These are phyloP conservation scores for Neotoma lepida DNA, from an alignment of 2,113 vertebrate genomes.

Conservation along the genomic window DNA sequence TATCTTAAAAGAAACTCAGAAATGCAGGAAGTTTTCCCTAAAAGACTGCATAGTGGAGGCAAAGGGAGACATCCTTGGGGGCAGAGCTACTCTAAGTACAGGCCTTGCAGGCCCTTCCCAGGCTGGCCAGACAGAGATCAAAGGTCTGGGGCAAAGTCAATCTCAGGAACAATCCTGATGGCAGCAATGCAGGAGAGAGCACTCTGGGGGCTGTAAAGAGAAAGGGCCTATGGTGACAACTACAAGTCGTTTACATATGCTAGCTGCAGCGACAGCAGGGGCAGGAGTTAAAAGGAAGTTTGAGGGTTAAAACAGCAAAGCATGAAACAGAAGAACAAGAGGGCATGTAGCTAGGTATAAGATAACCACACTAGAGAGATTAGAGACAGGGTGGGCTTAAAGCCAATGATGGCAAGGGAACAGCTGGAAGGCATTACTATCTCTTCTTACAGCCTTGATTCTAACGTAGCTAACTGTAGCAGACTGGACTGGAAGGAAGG, in stretches of 20 bases:
- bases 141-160: too few species aligned
- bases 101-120: background rate
- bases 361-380: background rate
- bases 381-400: background rate
- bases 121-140: background rate
- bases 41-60: background rate
- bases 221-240: background rate
- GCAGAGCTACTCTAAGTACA: background rate
- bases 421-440: background rate
- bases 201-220: background rate
- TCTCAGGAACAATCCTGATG: too few species aligned
- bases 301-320: background rate
- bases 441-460: background rate
- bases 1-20: background rate
- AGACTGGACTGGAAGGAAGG: background rate
- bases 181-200: background rate
- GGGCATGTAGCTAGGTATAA: too few species aligned
- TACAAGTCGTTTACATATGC: background rate
- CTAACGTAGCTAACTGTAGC: background rate
- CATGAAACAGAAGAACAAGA: too few species aligned
- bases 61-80: background rate
- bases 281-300: background rate
- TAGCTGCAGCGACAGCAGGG: background rate
- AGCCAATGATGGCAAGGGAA: background rate
- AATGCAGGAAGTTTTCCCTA: background rate